Evolutionary conservation across 1,140 invertebrate genomes (phyloP), one percentile per base, ranked within the genome.

Genomic region (Brachionus rubens): DNA sequence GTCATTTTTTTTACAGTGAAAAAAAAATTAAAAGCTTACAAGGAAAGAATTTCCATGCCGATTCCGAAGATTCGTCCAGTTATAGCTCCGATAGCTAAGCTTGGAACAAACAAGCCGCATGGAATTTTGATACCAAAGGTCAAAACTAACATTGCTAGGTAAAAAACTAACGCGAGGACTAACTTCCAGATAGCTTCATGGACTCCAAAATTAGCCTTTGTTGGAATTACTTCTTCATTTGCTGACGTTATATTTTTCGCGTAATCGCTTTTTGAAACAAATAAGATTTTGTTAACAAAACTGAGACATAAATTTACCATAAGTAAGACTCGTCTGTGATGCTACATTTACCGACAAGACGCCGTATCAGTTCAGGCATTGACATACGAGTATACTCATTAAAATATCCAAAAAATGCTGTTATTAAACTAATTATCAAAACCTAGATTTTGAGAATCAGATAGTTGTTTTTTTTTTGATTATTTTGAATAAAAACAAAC

Each of bases 351-450:
- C 92, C 95, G 81, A 99, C 98, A 19, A 99, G 87, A 77, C 97
- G 84, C 81, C 93, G 93, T 79, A 99, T 99, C 2, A 99, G 87
- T 82, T 97, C 91, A 85, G 92, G 94, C 48, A 94, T 94, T 81
- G 93, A 96, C 92, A 98, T 98, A 52, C 81, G 79, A 0, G 94
- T 96, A 82, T 96, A 99, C 0, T 91, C 92, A 87, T 99, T 99
- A 5, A 95, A 96, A 87, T 92, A 99, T 26, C 92, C 92, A 72
- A 99, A 89, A 56, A 98, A 86, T 19, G 93, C 93, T 3, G 96
- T 98, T 41, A 97, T 87, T 12, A 94, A 88, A 2, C 94, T 94
- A 1, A 98, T 91, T 40, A 91, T 89, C 26, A 98, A 82, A 24
- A 97, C 68, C 68, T 72, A 33, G 1, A 14, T 14, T 26, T n/a